phyloP scores from a whole-genome alignment of 92 coral and sea anemone genomes.

The Isaurus tuberculatus region DNA sequence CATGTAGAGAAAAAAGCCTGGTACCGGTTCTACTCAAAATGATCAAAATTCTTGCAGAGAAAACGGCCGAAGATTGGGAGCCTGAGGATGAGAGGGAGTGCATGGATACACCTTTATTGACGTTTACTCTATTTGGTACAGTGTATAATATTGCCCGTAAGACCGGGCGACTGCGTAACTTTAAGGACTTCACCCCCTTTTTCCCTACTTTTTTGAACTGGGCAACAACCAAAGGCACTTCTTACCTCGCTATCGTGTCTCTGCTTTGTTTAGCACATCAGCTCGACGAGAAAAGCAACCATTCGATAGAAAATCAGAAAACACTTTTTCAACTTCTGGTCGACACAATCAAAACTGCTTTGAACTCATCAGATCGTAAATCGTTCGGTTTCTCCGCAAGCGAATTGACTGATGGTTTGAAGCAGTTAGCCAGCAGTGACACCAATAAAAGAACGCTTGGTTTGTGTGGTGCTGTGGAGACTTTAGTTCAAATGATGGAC shows the following conservation, averaged over 20 bases:
- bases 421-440: slow-evolving; percentile 56
- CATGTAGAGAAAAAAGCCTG: slow-evolving; percentile 33
- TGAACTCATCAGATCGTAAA: slow-evolving; percentile 45
- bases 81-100: neutral
- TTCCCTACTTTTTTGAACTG: slow-evolving; percentile 41
- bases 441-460: slow-evolving; percentile 62
- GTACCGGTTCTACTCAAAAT: slow-evolving; percentile 18
- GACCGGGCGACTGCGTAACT: slow-evolving; percentile 5
- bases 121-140: neutral
- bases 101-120: neutral
- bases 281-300: slow-evolving; percentile 61
- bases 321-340: slow-evolving; percentile 45
- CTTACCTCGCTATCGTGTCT: slow-evolving; percentile 32
- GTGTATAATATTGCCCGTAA: slow-evolving; percentile 41
- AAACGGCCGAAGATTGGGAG: slow-evolving; percentile 15
- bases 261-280: slow-evolving; percentile 60
- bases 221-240: slow-evolving; percentile 56
- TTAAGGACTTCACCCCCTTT: slow-evolving; percentile 13
- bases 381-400: slow-evolving; percentile 63
- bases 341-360: slow-evolving; percentile 47
- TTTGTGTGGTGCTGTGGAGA: slow-evolving; percentile 61
- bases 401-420: slow-evolving; percentile 66
- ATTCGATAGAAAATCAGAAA: slow-evolving; percentile 50
- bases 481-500: slow-evolving; percentile 61
- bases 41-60: slow-evolving; percentile 11